Percentiles rank a stretch among this genome's conserved stretches.
Conservation (phyloP, 2,888 invertebrate genomes). For the Megamerina dolium region DNA sequence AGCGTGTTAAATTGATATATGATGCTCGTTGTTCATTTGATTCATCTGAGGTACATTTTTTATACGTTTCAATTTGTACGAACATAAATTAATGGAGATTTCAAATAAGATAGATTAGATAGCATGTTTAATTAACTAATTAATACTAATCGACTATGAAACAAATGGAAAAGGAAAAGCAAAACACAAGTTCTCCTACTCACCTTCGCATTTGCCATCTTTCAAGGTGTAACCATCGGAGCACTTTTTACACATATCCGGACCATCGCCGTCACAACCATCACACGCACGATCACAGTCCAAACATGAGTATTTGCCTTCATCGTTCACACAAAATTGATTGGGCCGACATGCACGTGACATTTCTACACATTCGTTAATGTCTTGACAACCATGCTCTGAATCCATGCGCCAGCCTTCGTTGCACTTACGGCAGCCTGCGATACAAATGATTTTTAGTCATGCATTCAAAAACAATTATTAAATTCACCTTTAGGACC, state of each 20-base stretch:
- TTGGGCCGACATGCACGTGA: conserved; percentile 55
- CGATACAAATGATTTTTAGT: neutral
- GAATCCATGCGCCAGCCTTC: conserved; percentile 69
- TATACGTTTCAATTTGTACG: too few species aligned
- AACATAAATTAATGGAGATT: too few species aligned
- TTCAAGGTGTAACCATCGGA: conserved; percentile 64
- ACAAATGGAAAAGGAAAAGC: too few species aligned
- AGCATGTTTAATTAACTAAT: too few species aligned
- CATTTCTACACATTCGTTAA: conserved; percentile 72
- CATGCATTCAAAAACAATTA: neutral
- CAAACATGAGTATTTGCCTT: conserved; percentile 72
- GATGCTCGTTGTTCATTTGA: conserved; percentile 53
- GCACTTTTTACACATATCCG: conserved; percentile 83
- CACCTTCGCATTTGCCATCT: conserved; percentile 72
- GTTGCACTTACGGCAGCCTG: conserved; percentile 52
- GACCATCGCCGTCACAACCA: conserved; percentile 82
- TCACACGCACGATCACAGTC: conserved; percentile 79
- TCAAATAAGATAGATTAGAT: too few species aligned
- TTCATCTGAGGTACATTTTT: conserved; percentile 49
- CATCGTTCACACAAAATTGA: conserved; percentile 84
- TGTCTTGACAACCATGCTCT: conserved; percentile 75
- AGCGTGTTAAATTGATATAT: conserved; percentile 61
- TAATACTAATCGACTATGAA: too few species aligned
- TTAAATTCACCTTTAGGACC: conserved; percentile 57
- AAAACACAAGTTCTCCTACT: conserved; percentile 43